Conservation (phyloP, 2,797 vertebrate genomes). For the Pseudomugil gertrudae region DNA sequence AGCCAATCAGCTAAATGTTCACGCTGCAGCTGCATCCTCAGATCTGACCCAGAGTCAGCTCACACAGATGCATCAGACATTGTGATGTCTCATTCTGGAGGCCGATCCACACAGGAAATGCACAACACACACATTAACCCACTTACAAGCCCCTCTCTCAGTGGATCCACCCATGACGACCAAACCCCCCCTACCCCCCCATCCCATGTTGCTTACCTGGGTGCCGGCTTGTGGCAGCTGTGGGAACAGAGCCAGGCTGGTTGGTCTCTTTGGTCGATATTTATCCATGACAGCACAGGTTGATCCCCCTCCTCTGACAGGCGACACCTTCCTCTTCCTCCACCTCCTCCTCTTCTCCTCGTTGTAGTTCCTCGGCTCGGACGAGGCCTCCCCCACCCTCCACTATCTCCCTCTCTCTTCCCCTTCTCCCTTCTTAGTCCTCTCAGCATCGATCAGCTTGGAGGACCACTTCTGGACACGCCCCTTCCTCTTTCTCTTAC, state of each 20-base stretch:
- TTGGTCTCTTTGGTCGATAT: slow-evolving; percentile 94
- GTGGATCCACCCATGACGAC: slow-evolving; percentile 33
- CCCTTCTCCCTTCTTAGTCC: slow-evolving; percentile 72
- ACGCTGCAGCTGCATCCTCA: slow-evolving; percentile 13
- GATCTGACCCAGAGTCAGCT: slow-evolving; percentile 23
- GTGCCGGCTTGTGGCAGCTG: slow-evolving; percentile 88
- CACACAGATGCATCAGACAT: slow-evolving; percentile 30
- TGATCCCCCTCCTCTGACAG: slow-evolving; percentile 60
- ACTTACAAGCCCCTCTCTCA: slow-evolving; percentile 31
- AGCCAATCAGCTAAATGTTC: background rate
- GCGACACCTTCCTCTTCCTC: slow-evolving; percentile 56
- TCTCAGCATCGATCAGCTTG: slow-evolving; percentile 90
- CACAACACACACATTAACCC: slow-evolving; percentile 30
- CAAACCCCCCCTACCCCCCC: too few relatives aligned
- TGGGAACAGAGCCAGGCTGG: slow-evolving; percentile 95
- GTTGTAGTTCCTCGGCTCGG: slow-evolving; percentile 48
- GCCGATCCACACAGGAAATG: slow-evolving; percentile 9
- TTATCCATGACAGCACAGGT: slow-evolving; percentile 86
- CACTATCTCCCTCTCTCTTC: slow-evolving; percentile 73
- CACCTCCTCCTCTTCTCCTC: slow-evolving; percentile 45
- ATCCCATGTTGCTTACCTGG: slow-evolving; percentile 84
- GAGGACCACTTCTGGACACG: slow-evolving; percentile 84
- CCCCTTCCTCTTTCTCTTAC: slow-evolving; percentile 78
- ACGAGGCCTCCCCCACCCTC: slow-evolving; percentile 77
- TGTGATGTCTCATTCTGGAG: slow-evolving; percentile 51